Percentiles rank a stretch among this genome's conserved stretches.
phyloP scores from a whole-genome alignment of 2,888 invertebrate species.

The Folsomia candida region DNA sequence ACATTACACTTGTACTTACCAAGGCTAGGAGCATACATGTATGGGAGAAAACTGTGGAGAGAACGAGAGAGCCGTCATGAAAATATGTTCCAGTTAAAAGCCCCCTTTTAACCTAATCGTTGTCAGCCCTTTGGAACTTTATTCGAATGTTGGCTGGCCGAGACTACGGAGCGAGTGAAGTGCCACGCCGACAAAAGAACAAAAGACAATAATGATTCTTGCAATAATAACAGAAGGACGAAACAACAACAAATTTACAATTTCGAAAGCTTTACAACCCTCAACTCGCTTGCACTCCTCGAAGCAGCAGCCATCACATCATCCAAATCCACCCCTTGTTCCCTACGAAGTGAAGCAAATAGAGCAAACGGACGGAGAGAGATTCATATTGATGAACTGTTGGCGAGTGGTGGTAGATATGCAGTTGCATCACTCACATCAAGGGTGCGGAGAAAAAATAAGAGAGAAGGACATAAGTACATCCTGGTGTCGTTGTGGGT shows the following conservation, averaged over 20 bases:
- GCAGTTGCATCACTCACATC: too few species aligned
- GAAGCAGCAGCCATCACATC: too few species aligned
- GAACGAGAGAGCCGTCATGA: too few species aligned
- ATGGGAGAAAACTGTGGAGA: too few species aligned
- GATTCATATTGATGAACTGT: background rate
- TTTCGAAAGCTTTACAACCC: background rate
- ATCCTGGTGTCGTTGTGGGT: too few species aligned
- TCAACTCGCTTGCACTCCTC: too few species aligned
- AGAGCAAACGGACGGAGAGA: background rate
- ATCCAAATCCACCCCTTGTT: background rate
- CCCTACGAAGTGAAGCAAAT: background rate
- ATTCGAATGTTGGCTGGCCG: too few species aligned
- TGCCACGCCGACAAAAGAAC: conserved; percentile 4
- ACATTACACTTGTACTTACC: too few species aligned
- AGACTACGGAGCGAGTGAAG: too few species aligned
- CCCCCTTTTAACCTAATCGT: conserved; percentile 4
- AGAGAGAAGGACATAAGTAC: too few species aligned
- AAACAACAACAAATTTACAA: conserved; percentile 1
- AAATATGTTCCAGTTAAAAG: background rate
- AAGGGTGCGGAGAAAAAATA: too few species aligned
- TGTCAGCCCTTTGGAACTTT: background rate
- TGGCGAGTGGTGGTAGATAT: background rate
- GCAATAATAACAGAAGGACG: background rate
- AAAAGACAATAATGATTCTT: conserved; percentile 10
- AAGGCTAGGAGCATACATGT: background rate